phyloP scores from a whole-genome alignment of 2,797 vertebrate genomes.

The Babyrousa celebensis region DNA sequence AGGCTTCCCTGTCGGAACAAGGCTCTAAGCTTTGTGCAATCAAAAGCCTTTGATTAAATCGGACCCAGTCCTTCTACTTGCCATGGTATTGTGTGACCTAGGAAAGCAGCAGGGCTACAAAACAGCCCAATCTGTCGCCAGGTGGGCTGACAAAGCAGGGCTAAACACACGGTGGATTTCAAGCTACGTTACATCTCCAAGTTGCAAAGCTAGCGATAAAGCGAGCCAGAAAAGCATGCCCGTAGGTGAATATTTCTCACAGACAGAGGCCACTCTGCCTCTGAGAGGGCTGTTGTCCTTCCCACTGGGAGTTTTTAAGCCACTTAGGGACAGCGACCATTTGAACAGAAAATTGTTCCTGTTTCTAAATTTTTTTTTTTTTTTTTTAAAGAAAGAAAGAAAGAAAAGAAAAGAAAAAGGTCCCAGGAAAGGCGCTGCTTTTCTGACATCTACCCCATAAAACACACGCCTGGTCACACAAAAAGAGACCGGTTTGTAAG shows the following conservation, averaged over 20 bases:
- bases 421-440: constrained; percentile 89
- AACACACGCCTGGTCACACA: constrained; percentile 50
- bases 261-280: constrained; percentile 88
- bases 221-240: constrained; percentile 86
- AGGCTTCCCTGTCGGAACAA: constrained; percentile 80
- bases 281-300: constrained; percentile 89
- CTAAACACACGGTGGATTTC: constrained; percentile 85
- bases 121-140: constrained; percentile 78
- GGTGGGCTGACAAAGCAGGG: constrained; percentile 86
- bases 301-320: constrained; percentile 91
- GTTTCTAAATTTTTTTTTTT: constrained; percentile 87
- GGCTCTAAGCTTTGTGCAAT: constrained; percentile 81
- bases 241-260: constrained; percentile 86
- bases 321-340: constrained; percentile 89
- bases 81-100: constrained; percentile 88
- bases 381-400: constrained; percentile 75
- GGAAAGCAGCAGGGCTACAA: constrained; percentile 81
- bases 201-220: constrained; percentile 88
- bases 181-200: constrained; percentile 86
- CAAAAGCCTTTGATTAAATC: constrained; percentile 88
- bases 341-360: constrained; percentile 91
- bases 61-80: constrained; percentile 88
- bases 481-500: constrained; percentile 58
- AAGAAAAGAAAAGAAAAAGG: constrained; percentile 49
- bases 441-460: constrained; percentile 89